Conservation (phyloP, 2,888 invertebrate species). For the Lepidochrysops patricia region DNA sequence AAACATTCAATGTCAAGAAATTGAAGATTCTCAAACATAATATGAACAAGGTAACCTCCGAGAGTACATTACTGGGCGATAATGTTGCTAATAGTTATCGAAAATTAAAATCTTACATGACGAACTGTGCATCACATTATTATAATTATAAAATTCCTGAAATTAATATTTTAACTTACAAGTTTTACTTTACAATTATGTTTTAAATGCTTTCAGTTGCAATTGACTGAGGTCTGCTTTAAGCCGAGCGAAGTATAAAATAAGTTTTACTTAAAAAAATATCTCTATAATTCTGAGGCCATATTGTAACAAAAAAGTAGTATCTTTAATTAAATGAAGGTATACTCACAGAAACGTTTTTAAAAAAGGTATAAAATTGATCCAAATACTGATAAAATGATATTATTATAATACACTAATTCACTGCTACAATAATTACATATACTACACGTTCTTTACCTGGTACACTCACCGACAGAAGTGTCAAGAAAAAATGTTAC, state of each 20-base stretch:
- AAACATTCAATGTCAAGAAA: neutral
- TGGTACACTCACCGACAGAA: neutral
- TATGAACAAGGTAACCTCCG: neutral
- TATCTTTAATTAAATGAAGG: neutral
- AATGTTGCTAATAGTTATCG: no score
- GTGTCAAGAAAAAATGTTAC: neutral
- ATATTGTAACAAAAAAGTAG: neutral
- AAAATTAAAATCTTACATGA: no score
- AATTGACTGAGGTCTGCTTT: no score
- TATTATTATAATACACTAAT: neutral
- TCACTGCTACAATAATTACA: neutral
- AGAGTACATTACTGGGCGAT: neutral
- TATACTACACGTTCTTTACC: neutral
- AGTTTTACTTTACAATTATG: no score
- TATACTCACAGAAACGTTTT: neutral
- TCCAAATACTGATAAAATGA: neutral
- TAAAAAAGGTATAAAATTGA: conserved; percentile 3
- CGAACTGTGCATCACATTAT: no score
- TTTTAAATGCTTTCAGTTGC: neutral
- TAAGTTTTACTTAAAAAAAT: no score
- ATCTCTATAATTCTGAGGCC: neutral
- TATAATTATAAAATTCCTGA: no score
- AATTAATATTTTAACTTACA: no score
- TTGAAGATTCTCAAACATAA: neutral
- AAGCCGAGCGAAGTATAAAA: no score